These are phyloP conservation scores for Anoura caudifer DNA, from an alignment of 2,113 vertebrate species.

Conservation along the genomic window DNA sequence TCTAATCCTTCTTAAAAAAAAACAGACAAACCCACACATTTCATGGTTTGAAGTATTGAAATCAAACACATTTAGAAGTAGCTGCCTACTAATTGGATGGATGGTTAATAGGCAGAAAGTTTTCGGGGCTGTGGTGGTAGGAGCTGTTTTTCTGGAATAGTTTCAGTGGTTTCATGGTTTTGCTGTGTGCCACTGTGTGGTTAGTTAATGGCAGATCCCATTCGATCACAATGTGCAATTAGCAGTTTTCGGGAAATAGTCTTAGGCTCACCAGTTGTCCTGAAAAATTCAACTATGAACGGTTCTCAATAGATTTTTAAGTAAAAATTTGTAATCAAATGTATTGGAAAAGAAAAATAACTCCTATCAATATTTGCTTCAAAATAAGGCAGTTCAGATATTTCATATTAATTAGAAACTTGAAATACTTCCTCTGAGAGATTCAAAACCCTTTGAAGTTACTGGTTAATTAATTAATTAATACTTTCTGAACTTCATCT, in stretches of 20 bases:
- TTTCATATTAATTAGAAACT: neutral
- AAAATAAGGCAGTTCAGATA: neutral
- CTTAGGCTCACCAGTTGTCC: neutral
- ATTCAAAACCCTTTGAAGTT: neutral
- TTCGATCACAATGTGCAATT: neutral
- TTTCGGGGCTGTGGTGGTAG: neutral
- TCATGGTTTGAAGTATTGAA: constrained; percentile 3
- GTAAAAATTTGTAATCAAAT: neutral
- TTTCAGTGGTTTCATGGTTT: neutral
- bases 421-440: neutral
- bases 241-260: neutral
- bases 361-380: neutral
- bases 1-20: neutral
- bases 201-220: neutral
- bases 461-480: neutral
- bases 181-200: neutral
- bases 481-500: neutral
- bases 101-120: neutral
- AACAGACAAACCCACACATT: neutral
- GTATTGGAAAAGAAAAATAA: constrained; percentile 27
- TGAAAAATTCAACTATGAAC: neutral
- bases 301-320: constrained; percentile 16
- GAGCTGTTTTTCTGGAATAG: neutral
- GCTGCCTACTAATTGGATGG: neutral
- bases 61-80: neutral